phyloP scores from a whole-genome alignment of 2,888 invertebrate species.

The Campoletis raptor region DNA sequence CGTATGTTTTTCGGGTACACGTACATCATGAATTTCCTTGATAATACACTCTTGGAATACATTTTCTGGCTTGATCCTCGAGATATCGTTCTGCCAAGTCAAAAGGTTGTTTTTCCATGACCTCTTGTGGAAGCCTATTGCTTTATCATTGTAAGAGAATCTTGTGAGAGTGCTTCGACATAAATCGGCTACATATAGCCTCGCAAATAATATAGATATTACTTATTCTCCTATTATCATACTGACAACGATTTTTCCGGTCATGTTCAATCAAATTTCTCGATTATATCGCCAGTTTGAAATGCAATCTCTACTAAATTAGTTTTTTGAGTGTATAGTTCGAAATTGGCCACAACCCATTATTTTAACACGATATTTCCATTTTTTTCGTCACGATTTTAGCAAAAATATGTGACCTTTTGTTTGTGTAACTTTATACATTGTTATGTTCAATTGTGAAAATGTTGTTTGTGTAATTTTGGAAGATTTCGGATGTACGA shows the following conservation, averaged over 20 bases:
- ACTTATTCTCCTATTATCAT: background rate
- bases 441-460: background rate
- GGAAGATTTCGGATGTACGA: background rate
- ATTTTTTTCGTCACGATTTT: no score
- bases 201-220: background rate
- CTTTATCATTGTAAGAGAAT: conserved; percentile 28
- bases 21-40: conserved; percentile 8
- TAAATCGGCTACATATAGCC: conserved; percentile 5
- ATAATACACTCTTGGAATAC: conserved; percentile 38
- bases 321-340: no score
- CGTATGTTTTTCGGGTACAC: background rate
- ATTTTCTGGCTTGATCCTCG: background rate
- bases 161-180: background rate
- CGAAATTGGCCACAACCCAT: no score
- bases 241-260: background rate
- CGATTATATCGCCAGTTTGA: background rate
- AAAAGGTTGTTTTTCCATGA: conserved; percentile 35
- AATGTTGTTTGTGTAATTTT: background rate
- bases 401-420: no score
- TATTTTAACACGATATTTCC: no score
- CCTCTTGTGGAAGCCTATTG: conserved; percentile 27
- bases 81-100: conserved; percentile 46
- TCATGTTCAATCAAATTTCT: background rate
- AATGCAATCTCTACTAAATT: background rate
- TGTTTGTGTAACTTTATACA: background rate